Base-by-base conservation (phyloP, 2,888 invertebrate species). In the Tethea ocularis region DNA sequence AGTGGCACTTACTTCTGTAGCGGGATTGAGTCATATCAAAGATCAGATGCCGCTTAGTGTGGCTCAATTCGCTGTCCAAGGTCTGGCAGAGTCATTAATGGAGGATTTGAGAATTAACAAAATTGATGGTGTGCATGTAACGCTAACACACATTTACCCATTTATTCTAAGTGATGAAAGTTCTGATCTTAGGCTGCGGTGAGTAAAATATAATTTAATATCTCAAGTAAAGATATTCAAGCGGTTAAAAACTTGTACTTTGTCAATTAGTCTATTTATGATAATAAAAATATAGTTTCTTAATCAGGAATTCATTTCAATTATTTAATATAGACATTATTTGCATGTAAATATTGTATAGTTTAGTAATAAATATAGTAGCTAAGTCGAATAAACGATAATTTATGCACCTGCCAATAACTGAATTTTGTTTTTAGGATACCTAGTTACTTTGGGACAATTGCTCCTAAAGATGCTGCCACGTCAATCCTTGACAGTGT, bases 1-100 rank as follows among this genome's bases (percentile, higher is more conserved):
- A 54, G 93, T 95, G 5, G 93, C 94, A 1, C 75, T 95, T 29
- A 95, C 95, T 4, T 95, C 95, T 10, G 94, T 95, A 0, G 95
- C 95, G 57, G 95, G 95, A 6, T 82, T 95, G 2, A 94, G 94
- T 60, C 94, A 94, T 55, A 88, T 94, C 24, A 91, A 93, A 54
- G 93, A 94, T 67, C 93, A 94, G 69, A 92, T 95, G 82, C 94
- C 95, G 0, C 82, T 95, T 15, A 94, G 95, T 60, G 94, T 95
- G 0, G 94, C 95, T 0, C 95, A 95, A 82, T 95, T 95, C 80
- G 95, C 95, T 17, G 94, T 95, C 1, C 94, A 95, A 75, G 95
- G 95, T 3, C 84, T 95, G 38, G 94, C 95, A 0, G 95, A 95
- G 72, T 94, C 95, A 1, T 80, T 95, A 5, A 93, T 94, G 75